Conservation (phyloP, 2,113 vertebrate species). For the Eurystomus gularis region DNA sequence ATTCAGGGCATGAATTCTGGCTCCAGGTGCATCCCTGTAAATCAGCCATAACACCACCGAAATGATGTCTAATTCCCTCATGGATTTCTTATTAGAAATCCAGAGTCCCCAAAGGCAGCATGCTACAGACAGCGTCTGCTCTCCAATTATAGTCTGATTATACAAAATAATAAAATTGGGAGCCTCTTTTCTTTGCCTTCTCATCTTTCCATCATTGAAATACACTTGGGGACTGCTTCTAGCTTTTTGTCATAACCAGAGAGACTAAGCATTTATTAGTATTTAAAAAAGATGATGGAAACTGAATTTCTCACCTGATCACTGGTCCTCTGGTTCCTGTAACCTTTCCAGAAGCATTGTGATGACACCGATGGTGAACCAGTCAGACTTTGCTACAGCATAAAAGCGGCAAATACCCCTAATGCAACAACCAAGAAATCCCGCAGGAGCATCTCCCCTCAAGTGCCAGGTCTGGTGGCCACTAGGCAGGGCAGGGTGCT, state of each 20-base stretch:
- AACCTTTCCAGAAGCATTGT: not conserved
- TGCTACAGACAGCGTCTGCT: slow-evolving; percentile 36
- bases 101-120: not conserved
- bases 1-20: not conserved
- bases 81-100: slow-evolving; percentile 49
- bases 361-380: not conserved
- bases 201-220: not conserved
- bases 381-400: not conserved
- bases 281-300: slow-evolving; percentile 1
- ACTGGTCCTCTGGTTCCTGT: not conserved
- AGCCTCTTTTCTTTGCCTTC: slow-evolving; percentile 18
- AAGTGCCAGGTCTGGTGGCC: not conserved
- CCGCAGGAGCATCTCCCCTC: not conserved
- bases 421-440: not conserved
- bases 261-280: slow-evolving; percentile 11
- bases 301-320: slow-evolving; percentile 20
- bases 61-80: not conserved
- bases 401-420: not conserved
- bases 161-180: slow-evolving; percentile 51
- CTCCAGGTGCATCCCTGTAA: slow-evolving; percentile 35
- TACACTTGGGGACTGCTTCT: not conserved
- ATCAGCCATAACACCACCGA: not conserved
- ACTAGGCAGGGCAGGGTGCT: not conserved
- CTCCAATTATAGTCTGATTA: slow-evolving; percentile 40
- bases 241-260: not conserved